Evolutionary conservation across 1,140 invertebrate genomes (phyloP).

Genomic region (Micrasema longulum): DNA sequence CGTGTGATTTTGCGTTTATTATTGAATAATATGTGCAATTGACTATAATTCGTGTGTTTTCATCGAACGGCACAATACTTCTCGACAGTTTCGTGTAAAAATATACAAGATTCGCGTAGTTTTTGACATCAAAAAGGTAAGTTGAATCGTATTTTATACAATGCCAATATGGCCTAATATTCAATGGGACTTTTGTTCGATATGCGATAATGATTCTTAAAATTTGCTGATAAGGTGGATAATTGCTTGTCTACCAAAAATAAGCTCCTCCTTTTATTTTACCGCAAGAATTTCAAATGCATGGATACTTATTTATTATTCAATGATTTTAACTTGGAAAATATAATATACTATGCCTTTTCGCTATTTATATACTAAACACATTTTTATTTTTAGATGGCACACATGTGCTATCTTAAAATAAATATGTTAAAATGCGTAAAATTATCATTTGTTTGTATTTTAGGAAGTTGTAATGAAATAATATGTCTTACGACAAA

Average conservation of each 20-base stretch:
- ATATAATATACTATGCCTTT: too few species aligned
- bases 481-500: slow-evolving; percentile 66
- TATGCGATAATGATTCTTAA: slow-evolving; percentile 71
- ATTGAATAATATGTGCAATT: slow-evolving; percentile 43
- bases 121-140: slow-evolving; percentile 62
- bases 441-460: slow-evolving; percentile 12
- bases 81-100: slow-evolving; percentile 5
- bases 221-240: slow-evolving; percentile 70
- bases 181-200: slow-evolving; percentile 69
- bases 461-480: slow-evolving; percentile 35
- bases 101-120: neutral
- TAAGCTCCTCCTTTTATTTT: slow-evolving; percentile 43
- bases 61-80: neutral
- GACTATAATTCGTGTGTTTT: neutral
- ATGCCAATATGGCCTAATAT: slow-evolving; percentile 71
- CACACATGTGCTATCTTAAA: too few species aligned
- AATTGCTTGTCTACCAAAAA: slow-evolving; percentile 62
- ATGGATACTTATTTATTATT: slow-evolving; percentile 1
- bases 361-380: too few species aligned
- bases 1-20: slow-evolving; percentile 38
- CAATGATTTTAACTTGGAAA: too few species aligned
- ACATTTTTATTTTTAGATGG: too few species aligned
- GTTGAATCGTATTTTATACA: slow-evolving; percentile 65
- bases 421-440: slow-evolving; percentile 35
- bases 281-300: slow-evolving; percentile 50